These are phyloP conservation scores for Marcusenius ussheri DNA, from an alignment of 2,113 vertebrate species.

Conservation along the genomic window DNA sequence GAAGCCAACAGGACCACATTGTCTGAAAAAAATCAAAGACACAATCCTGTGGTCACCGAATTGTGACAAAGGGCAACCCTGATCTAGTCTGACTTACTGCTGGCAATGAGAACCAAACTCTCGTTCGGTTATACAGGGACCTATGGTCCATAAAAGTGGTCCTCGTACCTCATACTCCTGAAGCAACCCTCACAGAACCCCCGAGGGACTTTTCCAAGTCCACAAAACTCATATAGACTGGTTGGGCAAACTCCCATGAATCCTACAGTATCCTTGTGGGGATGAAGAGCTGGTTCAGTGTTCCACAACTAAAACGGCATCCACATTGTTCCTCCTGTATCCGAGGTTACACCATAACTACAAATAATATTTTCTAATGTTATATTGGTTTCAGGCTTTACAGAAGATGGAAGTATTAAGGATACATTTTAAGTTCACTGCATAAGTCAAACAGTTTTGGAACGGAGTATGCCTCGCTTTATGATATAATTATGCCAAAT, in stretches of 20 bases:
- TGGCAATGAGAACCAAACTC: background rate
- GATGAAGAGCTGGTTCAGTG: background rate
- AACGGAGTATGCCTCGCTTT: background rate
- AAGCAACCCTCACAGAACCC: background rate
- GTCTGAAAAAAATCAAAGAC: background rate
- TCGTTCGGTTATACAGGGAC: background rate
- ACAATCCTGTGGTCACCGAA: background rate
- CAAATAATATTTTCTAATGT: background rate
- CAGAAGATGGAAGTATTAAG: background rate
- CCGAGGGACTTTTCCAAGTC: background rate
- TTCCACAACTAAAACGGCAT: background rate
- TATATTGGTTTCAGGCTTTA: background rate
- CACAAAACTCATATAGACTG: background rate
- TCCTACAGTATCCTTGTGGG: background rate
- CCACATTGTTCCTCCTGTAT: background rate
- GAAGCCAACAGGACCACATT: background rate
- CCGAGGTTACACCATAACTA: background rate
- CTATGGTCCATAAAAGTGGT: background rate
- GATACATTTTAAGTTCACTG: background rate
- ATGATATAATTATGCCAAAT: background rate
- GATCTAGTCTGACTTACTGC: background rate
- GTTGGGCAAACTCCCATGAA: background rate
- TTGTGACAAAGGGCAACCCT: background rate
- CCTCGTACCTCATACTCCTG: background rate
- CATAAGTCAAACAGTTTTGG: background rate